Evolutionary conservation across 2,888 invertebrate species (phyloP).

Genomic region (Agrochola circellaris): DNA sequence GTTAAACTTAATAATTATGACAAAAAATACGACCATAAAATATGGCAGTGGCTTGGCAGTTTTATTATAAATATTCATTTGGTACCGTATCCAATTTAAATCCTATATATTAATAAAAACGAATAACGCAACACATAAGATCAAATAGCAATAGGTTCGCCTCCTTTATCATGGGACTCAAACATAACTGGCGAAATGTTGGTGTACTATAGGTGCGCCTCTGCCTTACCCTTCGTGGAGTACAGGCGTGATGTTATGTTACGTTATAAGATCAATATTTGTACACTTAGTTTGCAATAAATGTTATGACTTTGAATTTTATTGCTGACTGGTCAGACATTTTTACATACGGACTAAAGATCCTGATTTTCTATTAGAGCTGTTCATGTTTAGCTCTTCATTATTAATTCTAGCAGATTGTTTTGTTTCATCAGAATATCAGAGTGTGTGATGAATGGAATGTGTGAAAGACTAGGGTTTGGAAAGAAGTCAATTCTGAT

Average conservation of each 20-base stretch:
- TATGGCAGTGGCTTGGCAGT: not conserved
- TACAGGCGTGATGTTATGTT: too few species aligned
- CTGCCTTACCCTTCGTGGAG: too few species aligned
- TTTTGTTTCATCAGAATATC: not conserved
- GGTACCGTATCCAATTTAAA: not conserved
- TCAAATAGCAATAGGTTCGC: too few species aligned
- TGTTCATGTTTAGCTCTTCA: not conserved
- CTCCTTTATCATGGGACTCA: too few species aligned
- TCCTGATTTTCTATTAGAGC: not conserved
- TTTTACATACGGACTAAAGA: not conserved
- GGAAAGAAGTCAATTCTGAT: not conserved
- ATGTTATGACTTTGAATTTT: not conserved
- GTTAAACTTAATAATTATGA: too few species aligned
- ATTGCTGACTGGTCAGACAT: not conserved
- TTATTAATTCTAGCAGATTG: not conserved
- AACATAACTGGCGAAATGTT: too few species aligned
- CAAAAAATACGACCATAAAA: not conserved
- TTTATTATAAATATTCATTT: not conserved
- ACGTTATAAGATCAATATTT: not conserved
- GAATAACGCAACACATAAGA: too few species aligned
- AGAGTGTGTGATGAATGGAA: not conserved
- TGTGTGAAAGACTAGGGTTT: not conserved
- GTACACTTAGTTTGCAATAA: not conserved
- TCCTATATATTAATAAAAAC: not conserved
- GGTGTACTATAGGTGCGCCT: too few species aligned